Evolutionary conservation across 2,797 vertebrate species (phyloP), one percentile per base, ranked within the genome.

Genomic region (Acrossocheilus fasciatus): DNA sequence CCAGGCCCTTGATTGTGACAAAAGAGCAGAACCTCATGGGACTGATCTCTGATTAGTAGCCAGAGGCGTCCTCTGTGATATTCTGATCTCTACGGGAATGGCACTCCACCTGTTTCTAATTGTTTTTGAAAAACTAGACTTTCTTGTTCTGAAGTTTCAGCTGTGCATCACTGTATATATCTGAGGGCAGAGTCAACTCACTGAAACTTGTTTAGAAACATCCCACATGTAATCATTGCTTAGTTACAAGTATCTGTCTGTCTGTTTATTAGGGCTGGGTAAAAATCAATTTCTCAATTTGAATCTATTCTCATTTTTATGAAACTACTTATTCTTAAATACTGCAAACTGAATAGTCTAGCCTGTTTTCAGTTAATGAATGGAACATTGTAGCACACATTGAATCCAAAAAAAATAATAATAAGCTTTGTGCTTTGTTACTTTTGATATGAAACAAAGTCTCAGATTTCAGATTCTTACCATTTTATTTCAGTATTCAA

Each of bases 71-170:
- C 20, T 39, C 1, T n/a, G 2, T 5, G 43, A 23, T 80, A 18
- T 79, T 79, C n/a, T 70, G 39, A 72, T 62, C 7, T 78, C 45
- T 36, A 50, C 1, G 45, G 34, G 36, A 68, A 69, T 68, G 52
- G 39, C 30, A 26, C 76, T 59, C 52, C 66, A 54, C 39, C 76
- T 80, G 66, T 80, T 85, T 41, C 54, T 69, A 30, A 64, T 74
- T 64, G 64, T 73, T 81, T 82, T 41, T 3, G 3, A 5, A 4
- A 80, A 85, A 83, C 83, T 52, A 75, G 86, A 39, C 39, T 11
- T 18, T 62, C 88, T 74, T n/a, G 88, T 87, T 87, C 20, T 34
- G 18, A 50, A 82, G 86, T 89, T 89, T 87, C 88, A 64, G 45
- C 47, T 36, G 1, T 74, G 47, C 11, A 68, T 83, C 47, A 72